Evolutionary conservation across 2,888 invertebrate species (phyloP), one percentile per base, ranked within the genome.

Genomic region (Yponomeuta sedellus): DNA sequence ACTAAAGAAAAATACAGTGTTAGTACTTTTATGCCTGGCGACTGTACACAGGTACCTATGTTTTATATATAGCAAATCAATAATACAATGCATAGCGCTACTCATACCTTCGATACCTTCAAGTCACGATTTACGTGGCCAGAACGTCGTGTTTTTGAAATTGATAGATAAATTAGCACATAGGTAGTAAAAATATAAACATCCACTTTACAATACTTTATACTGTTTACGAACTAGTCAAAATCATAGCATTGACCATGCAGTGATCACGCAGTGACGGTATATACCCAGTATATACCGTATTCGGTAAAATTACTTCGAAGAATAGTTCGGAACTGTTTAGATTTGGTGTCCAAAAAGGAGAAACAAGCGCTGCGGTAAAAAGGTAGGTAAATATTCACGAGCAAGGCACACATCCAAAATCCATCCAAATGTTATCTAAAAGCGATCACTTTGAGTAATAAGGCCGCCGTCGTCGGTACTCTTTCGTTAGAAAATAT

Each of bases 131-230:
- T 39, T 39, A 62, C 62, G 44, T 12, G 12, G 20, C 10, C 52
- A 56, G 19, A 56, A n/a, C 56, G 56, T 64, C 56, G 56, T 64
- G 64, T 56, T 28, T 19, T 16, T 28, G 25, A 64, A 64, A 56
- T 64, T 64, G 6, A 64, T 64, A 63, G 40, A 12, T 16, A 25
- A n/a, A 64, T 64, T 64, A 64, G 64, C 64, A 40, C 19, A 44
- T 40, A 19, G 39, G 22, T 44, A 19, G 16, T 62, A 34, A 62
- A 62, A 62, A 28, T 62, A 39, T 34, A 19, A 34, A 34, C 34
- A 34, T 8, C 34, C 34, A 34, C 22, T 61, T 16, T 22, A 25
- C 19, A 16, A 52, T 52, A 12, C 44, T 44, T 44, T 44, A 12
- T 8, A 52, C 44, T 61, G 25, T 34, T 34, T 12, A 34, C 16